Conservation (phyloP, 2,888 invertebrate genomes). For the Galerucella nymphaeae region DNA sequence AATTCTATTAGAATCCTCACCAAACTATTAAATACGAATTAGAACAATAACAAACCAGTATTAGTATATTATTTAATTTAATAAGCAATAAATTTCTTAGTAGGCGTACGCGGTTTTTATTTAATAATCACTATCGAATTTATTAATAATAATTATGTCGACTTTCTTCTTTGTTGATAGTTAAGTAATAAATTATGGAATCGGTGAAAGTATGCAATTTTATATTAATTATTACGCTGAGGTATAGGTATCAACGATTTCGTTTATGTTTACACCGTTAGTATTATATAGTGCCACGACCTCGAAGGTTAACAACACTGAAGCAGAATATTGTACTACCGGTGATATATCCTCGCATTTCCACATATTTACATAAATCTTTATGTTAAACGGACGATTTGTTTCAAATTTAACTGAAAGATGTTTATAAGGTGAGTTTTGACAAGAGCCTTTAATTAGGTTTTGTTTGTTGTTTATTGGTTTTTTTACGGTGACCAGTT, state of each 20-base stretch:
- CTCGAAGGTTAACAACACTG: not conserved
- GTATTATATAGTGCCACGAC: not conserved
- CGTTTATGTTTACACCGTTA: constrained; percentile 1
- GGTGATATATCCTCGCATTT: not conserved
- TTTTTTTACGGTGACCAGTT: too few species aligned
- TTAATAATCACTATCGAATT: not conserved
- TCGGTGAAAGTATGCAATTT: constrained; percentile 1
- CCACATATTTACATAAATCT: not conserved
- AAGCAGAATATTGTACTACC: not conserved
- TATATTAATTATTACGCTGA: not conserved
- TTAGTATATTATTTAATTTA: not conserved
- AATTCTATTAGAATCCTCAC: not conserved
- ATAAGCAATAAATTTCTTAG: not conserved
- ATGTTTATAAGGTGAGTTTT: too few species aligned
- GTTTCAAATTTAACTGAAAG: too few species aligned
- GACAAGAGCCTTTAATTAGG: too few species aligned
- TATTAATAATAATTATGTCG: not conserved
- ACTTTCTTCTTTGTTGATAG: not conserved
- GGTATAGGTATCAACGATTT: not conserved
- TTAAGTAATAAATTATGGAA: constrained; percentile 1
- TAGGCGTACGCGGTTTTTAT: not conserved
- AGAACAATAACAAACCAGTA: not conserved
- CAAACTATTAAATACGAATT: too few species aligned
- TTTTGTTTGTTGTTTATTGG: too few species aligned
- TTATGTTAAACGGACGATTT: not conserved